Percentiles rank a stretch among this genome's conserved stretches.
Conservation (phyloP, 2,888 invertebrate species). For the Lycocerus yunnanus region DNA sequence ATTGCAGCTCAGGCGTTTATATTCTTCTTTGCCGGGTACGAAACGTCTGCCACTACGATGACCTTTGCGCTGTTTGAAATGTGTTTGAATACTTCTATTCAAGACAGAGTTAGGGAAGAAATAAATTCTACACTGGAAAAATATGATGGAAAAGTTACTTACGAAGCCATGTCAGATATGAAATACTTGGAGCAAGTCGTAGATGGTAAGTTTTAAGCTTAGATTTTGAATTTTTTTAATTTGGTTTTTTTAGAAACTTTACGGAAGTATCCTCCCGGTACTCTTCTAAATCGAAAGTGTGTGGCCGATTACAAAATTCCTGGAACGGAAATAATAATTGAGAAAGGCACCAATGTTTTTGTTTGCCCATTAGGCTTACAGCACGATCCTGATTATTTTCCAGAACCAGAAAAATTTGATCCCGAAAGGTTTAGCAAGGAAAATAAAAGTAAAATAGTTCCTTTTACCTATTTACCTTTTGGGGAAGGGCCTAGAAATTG, state of each 20-base stretch:
- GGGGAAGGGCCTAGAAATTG: neutral
- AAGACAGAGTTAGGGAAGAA: neutral
- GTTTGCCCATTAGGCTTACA: neutral
- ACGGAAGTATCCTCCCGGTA: neutral
- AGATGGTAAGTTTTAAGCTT: neutral
- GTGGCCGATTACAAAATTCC: conserved; percentile 5
- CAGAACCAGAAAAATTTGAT: neutral
- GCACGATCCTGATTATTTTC: neutral
- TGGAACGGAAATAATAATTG: neutral
- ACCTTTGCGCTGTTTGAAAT: neutral
- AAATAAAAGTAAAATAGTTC: neutral
- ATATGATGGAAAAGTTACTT: neutral
- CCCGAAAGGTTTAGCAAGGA: neutral
- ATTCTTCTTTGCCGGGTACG: conserved; percentile 3
- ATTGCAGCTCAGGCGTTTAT: neutral
- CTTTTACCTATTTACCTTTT: conserved; percentile 1
- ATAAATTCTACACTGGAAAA: neutral
- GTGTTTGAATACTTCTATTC: neutral
- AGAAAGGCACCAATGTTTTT: neutral
- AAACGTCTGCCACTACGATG: neutral
- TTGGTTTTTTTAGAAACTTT: neutral
- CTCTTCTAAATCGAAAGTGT: neutral
- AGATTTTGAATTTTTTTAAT: neutral
- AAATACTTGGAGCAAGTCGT: neutral
- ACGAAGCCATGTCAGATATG: neutral